A percentile compares a stretch with the other conserved stretches of the same genome.
These are phyloP conservation scores for Colostygia pectinataria DNA, from an alignment of 2,888 invertebrate species.

Conservation along the genomic window DNA sequence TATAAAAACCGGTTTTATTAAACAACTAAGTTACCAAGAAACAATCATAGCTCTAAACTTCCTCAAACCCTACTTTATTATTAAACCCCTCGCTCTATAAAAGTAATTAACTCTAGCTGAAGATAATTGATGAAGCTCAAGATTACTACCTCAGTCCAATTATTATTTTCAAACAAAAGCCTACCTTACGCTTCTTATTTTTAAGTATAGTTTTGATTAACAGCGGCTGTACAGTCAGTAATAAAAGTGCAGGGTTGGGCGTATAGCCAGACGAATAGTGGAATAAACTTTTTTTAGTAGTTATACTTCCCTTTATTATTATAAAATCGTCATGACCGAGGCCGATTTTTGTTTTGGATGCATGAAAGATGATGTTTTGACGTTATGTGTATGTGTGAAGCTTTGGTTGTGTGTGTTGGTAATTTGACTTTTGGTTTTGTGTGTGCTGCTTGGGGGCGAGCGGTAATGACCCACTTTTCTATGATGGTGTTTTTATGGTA, in stretches of 20 bases:
- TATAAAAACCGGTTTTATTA: slow-evolving; percentile 6
- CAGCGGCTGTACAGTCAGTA: slow-evolving; percentile 40
- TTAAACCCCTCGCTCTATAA: slow-evolving; percentile 71
- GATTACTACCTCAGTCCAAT: slow-evolving; percentile 65
- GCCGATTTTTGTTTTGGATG: slow-evolving; percentile 62
- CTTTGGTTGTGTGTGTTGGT: slow-evolving; percentile 41
- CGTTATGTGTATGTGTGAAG: slow-evolving; percentile 40
- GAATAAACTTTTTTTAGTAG: slow-evolving; percentile 61
- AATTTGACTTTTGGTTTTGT: slow-evolving; percentile 32
- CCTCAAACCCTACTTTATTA: slow-evolving; percentile 40
- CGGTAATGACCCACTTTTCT: slow-evolving; percentile 33
- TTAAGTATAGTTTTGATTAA: slow-evolving; percentile 35
- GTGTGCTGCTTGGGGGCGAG: slow-evolving; percentile 23
- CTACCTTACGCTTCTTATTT: slow-evolving; percentile 26
- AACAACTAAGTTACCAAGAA: slow-evolving; percentile 49
- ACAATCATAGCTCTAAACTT: slow-evolving; percentile 50
- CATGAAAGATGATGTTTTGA: slow-evolving; percentile 73
- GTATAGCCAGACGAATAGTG: slow-evolving; percentile 65
- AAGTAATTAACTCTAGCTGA: slow-evolving; percentile 80
- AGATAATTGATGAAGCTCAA: slow-evolving; percentile 82
- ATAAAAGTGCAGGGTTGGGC: slow-evolving; percentile 71
- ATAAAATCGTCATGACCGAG: slow-evolving; percentile 76
- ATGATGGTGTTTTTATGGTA: slow-evolving; percentile 15
- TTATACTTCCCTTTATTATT: slow-evolving; percentile 68
- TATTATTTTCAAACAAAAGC: slow-evolving; percentile 31